Conservation (phyloP, 2,113 vertebrate genomes). For the Ceratotherium simum region DNA sequence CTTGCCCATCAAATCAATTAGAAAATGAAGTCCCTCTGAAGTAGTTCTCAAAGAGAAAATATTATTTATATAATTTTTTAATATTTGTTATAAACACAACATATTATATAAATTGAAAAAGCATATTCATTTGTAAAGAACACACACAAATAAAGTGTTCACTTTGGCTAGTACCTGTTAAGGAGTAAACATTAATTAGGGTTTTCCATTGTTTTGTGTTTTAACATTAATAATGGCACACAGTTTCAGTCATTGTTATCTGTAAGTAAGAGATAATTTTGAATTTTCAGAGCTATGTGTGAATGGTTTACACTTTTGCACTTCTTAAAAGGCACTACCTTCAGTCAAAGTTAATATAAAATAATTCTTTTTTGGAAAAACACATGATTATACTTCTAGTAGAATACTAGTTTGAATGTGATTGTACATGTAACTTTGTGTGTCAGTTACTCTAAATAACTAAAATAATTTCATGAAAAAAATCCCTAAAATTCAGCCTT, state of each 20-base stretch:
- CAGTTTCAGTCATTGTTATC: background rate
- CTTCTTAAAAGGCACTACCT: slow-evolving; percentile 2
- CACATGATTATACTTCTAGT: background rate
- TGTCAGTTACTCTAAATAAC: slow-evolving; percentile 1
- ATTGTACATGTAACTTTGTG: background rate
- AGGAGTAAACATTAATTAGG: background rate
- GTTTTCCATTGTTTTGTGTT: background rate
- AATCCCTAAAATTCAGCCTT: background rate
- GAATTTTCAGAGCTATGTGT: background rate
- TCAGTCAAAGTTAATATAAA: slow-evolving; percentile 30
- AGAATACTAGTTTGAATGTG: slow-evolving; percentile 8
- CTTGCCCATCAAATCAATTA: slow-evolving; percentile 13
- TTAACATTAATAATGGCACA: background rate
- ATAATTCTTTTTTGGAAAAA: slow-evolving; percentile 12
- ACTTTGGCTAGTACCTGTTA: background rate
- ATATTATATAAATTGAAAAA: background rate
- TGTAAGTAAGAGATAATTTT: background rate
- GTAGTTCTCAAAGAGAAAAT: slow-evolving; percentile 12
- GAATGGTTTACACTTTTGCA: background rate
- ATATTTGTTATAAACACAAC: background rate
- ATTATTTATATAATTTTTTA: background rate
- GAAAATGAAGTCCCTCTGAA: slow-evolving; percentile 20
- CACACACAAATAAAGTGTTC: background rate
- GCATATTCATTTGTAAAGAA: background rate
- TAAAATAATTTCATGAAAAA: slow-evolving; percentile 52